A percentile compares a stretch with the other conserved stretches of the same genome.
Evolutionary conservation across 2,888 invertebrate genomes (phyloP).

Genomic region (Gerosis bhagava): DNA sequence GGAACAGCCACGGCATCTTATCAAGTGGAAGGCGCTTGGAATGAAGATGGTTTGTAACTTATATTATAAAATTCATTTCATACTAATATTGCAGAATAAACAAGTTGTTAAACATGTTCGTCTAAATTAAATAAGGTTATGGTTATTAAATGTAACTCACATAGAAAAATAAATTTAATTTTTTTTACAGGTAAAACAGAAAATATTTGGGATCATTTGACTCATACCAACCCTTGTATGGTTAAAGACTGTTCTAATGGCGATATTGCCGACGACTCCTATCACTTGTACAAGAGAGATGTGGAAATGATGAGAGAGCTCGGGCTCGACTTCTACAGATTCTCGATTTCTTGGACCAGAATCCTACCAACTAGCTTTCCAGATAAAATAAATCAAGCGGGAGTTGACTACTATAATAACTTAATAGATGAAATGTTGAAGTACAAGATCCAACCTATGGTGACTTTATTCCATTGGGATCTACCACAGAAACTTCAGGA

Average conservation of each 20-base stretch:
- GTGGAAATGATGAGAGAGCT: conserved; percentile 54
- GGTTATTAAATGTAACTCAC: no score
- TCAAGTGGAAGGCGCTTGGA: conserved; percentile 79
- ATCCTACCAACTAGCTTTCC: conserved; percentile 77
- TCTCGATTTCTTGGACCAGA: no score
- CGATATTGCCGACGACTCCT: conserved; percentile 78
- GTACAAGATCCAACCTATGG: conserved; percentile 81
- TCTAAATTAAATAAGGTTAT: no score
- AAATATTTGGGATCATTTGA: conserved; percentile 82
- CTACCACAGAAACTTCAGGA: conserved; percentile 64
- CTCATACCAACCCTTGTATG: no score
- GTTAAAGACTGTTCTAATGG: conserved; percentile 75
- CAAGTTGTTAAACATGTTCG: no score
- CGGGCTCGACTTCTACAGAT: conserved; percentile 65
- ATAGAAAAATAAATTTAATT: no score
- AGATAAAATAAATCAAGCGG: no score
- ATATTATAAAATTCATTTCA: not conserved
- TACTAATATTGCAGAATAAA: no score
- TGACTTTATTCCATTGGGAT: conserved; percentile 73
- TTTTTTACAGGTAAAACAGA: conserved; percentile 66
- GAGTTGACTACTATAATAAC: conserved; percentile 38
- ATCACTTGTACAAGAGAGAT: conserved; percentile 78
- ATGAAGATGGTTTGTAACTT: conserved; percentile 59
- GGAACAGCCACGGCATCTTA: conserved; percentile 64
- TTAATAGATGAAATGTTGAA: no score